Conservation (phyloP, 2,888 invertebrate species). For the Brachypalpus laphriformis region DNA sequence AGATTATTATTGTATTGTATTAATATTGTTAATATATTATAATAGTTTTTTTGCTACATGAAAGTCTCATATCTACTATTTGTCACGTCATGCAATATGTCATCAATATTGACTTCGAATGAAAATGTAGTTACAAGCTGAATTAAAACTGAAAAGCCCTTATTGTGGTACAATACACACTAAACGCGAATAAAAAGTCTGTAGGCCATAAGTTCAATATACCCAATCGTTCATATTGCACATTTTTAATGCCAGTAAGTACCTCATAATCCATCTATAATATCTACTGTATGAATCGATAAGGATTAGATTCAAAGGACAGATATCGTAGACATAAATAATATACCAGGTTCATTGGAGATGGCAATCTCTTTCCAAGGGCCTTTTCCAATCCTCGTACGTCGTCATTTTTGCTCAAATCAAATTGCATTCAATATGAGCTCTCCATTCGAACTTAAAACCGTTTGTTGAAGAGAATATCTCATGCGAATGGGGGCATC, state of each 20-base stretch:
- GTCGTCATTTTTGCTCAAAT: neutral
- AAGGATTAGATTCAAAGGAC: slow-evolving; percentile 51
- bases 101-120: too few species aligned
- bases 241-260: slow-evolving; percentile 46
- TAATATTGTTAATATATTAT: too few species aligned
- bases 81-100: too few species aligned
- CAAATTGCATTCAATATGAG: slow-evolving; percentile 42
- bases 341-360: neutral
- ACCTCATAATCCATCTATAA: slow-evolving; percentile 40
- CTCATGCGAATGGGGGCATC: slow-evolving; percentile 33
- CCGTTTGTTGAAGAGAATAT: slow-evolving; percentile 5
- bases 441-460: slow-evolving; percentile 12
- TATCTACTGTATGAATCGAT: slow-evolving; percentile 29
- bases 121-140: too few species aligned
- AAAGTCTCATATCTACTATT: too few species aligned
- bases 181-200: slow-evolving; percentile 31
- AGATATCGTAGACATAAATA: slow-evolving; percentile 42
- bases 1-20: too few species aligned
- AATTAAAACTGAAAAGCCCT: too few species aligned
- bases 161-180: neutral
- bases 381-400: neutral
- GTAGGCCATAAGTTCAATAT: slow-evolving; percentile 47
- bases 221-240: slow-evolving; percentile 30
- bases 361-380: slow-evolving; percentile 29
- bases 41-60: too few species aligned